A percentile compares a stretch with the other conserved stretches of the same genome.
Conservation (phyloP, 2,888 invertebrate genomes). For the Sussaba pulchella region DNA sequence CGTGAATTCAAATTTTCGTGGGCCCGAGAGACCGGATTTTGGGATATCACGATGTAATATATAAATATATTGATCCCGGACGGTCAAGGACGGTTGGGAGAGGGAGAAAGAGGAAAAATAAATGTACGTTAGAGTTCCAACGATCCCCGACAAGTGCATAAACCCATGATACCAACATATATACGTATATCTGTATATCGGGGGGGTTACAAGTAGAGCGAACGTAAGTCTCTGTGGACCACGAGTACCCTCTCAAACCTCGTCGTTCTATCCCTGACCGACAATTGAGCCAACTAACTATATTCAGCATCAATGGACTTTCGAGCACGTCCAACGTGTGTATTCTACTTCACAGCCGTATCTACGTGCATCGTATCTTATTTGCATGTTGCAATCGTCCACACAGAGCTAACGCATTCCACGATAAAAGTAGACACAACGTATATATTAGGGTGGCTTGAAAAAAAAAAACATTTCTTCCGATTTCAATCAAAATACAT, state of each 20-base stretch:
- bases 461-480: too few species aligned
- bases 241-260: slow-evolving; percentile 37
- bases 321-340: slow-evolving; percentile 22
- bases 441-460: too few species aligned
- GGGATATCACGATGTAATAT: not conserved
- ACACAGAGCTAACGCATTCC: slow-evolving; percentile 5
- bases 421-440: not conserved
- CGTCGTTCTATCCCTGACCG: slow-evolving; percentile 43
- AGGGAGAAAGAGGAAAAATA: not conserved
- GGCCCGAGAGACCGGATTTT: not conserved
- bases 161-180: slow-evolving; percentile 32
- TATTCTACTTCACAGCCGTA: slow-evolving; percentile 25
- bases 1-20: not conserved
- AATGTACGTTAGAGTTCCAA: slow-evolving; percentile 1
- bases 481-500: too few species aligned
- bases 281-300: slow-evolving; percentile 27
- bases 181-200: slow-evolving; percentile 7
- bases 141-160: slow-evolving; percentile 28
- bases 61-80: slow-evolving; percentile 2
- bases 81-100: too few species aligned
- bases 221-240: slow-evolving; percentile 23
- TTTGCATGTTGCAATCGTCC: slow-evolving; percentile 38
- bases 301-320: slow-evolving; percentile 34
- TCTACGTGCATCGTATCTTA: slow-evolving; percentile 16
- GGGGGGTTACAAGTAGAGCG: slow-evolving; percentile 2